Evolutionary conservation across 2,888 invertebrate genomes (phyloP).

Genomic region (Drosophila niveifrons): DNA sequence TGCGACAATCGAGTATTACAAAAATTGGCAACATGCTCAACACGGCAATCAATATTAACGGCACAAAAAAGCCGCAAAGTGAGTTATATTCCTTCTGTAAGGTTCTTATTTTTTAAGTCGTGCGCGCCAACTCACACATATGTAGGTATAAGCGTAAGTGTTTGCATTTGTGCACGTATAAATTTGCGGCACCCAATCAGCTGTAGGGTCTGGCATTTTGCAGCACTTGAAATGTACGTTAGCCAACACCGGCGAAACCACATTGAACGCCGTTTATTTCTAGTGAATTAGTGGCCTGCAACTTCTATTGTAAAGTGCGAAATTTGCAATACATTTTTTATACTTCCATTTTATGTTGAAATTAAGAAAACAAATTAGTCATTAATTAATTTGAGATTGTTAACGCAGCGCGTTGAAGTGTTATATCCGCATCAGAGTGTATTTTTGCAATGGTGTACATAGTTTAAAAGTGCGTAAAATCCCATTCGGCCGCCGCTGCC

Average conservation of each 20-base stretch:
- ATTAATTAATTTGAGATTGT: constrained; percentile 54
- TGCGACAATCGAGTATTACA: constrained; percentile 88
- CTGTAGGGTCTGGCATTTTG: constrained; percentile 35
- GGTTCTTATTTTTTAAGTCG: background rate
- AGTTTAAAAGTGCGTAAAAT: constrained; percentile 76
- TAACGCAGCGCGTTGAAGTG: constrained; percentile 45
- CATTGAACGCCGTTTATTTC: constrained; percentile 53
- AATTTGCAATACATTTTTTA: constrained; percentile 75
- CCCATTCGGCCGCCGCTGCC: constrained; percentile 46
- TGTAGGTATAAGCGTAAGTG: background rate
- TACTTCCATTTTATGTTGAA: constrained; percentile 78
- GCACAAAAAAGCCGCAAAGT: constrained; percentile 81
- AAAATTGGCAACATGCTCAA: constrained; percentile 88
- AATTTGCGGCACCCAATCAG: constrained; percentile 38
- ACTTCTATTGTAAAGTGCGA: constrained; percentile 72
- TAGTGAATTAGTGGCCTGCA: constrained; percentile 54
- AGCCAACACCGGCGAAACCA: constrained; percentile 39
- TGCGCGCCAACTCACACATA: constrained; percentile 30
- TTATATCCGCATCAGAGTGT: constrained; percentile 42
- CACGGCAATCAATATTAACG: constrained; percentile 87
- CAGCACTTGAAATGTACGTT: constrained; percentile 36
- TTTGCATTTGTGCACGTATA: background rate
- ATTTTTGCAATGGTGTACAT: constrained; percentile 58
- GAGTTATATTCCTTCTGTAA: constrained; percentile 52
- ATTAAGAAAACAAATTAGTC: constrained; percentile 70